Conservation (phyloP, 2,888 invertebrate species). For the Choristoneura rosaceana region DNA sequence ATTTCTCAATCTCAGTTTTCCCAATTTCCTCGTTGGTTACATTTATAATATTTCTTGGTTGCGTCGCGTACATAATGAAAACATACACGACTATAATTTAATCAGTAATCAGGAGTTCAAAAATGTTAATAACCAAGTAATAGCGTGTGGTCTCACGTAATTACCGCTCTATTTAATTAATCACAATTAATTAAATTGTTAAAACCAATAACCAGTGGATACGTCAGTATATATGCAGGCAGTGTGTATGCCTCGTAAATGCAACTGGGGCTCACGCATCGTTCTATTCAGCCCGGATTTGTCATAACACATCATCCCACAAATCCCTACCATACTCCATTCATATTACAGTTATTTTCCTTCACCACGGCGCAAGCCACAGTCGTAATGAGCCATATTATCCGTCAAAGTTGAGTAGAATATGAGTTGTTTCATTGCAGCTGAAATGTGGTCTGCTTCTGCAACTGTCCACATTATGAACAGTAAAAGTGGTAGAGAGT, state of each 20-base stretch:
- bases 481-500: constrained; percentile 44
- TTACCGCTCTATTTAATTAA: no score
- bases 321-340: background rate
- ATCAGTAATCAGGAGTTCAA: no score
- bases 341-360: constrained; percentile 12
- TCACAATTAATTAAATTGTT: no score
- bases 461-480: constrained; percentile 34
- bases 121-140: no score
- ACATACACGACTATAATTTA: no score
- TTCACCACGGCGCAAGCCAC: background rate
- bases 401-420: constrained; percentile 30
- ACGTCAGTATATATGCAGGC: no score
- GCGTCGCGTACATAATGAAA: background rate
- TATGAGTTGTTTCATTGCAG: constrained; percentile 17
- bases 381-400: constrained; percentile 35
- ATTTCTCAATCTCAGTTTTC: background rate
- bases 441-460: constrained; percentile 25
- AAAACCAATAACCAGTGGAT: no score
- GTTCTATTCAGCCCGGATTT: constrained; percentile 32
- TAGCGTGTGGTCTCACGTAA: no score
- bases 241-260: constrained; percentile 36
- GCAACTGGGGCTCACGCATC: constrained; percentile 30
- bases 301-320: constrained; percentile 5
- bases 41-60: background rate
- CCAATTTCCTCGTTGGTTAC: background rate